Evolutionary conservation across 2,888 invertebrate genomes (phyloP), one percentile per base, ranked within the genome.

Genomic region (Azorinus chamasolen): DNA sequence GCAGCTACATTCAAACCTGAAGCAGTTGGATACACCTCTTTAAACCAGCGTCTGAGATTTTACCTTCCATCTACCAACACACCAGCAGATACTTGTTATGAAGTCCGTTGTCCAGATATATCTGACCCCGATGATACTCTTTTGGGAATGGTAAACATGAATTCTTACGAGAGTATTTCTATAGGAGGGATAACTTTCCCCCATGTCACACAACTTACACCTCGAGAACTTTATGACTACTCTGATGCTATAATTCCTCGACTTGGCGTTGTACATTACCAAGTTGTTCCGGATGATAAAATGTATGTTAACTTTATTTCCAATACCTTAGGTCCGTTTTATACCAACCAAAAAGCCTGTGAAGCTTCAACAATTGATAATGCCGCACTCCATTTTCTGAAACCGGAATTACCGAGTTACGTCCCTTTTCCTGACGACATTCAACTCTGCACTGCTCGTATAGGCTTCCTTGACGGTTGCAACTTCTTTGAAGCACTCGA

Each of bases 311-410:
- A 62, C 39, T 66, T 50, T 27, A 54, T 62, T 12, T 55, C 54
- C 8, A 22, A 50, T 32, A 4, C 37, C n/a, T 46, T 48, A 3
- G 66, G 73, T 4, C 61, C 61, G 4, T 73, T 73, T 51, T 73
- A 68, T 24, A 32, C 45, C 6, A 55, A 32, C 61, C 18, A 14
- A 45, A 25, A 18, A 12, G 18, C 41, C 0, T 73, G 73, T 32
- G 48, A 57, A 48, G 39, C 16, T 18, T 66, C 73, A 0, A 48
- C 20, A 4, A 37, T 68, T 16, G 22, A 27, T 6, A 54, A 62
- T 25, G 55, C 73, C 6, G 73, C 73, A 1, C 50, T 73, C 16
- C 73, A 73, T 39, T 73, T 73, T 50, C 41, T 50, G n/a, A 73
- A 73, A 27, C 57, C 61, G 0, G 43, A 45, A 8, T 27, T 51